Conservation (phyloP, 2,888 invertebrate species). For the Acronicta psi region DNA sequence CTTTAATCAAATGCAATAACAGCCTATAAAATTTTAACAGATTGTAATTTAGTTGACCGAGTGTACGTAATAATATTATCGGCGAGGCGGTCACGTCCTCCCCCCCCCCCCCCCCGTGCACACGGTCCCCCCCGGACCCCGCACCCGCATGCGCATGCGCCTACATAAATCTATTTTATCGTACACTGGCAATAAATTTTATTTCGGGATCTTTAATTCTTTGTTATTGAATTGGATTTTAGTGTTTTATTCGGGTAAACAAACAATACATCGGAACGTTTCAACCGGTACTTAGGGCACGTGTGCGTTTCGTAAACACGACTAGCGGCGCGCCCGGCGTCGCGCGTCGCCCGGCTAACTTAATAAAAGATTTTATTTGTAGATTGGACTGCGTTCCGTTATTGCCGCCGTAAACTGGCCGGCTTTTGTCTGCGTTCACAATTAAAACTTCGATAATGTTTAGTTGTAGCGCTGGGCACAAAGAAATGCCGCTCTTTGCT, state of each 20-base stretch:
- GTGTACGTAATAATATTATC: slow-evolving; percentile 82
- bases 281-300: slow-evolving; percentile 84
- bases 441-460: slow-evolving; percentile 86
- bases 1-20: slow-evolving; percentile 63
- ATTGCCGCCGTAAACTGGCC: slow-evolving; percentile 76
- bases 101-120: slow-evolving; percentile 47
- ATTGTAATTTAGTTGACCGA: slow-evolving; percentile 72
- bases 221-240: slow-evolving; percentile 89
- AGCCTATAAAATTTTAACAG: slow-evolving; percentile 62
- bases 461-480: slow-evolving; percentile 78
- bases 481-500: slow-evolving; percentile 85
- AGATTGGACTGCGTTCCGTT: slow-evolving; percentile 75
- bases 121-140: slow-evolving; percentile 50
- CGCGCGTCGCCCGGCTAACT: slow-evolving; percentile 77
- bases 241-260: slow-evolving; percentile 89
- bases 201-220: slow-evolving; percentile 89
- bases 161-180: slow-evolving; percentile 89
- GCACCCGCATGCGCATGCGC: slow-evolving; percentile 69
- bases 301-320: slow-evolving; percentile 81
- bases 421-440: slow-evolving; percentile 85
- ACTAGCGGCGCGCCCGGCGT: slow-evolving; percentile 74
- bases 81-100: slow-evolving; percentile 68
- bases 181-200: slow-evolving; percentile 88
- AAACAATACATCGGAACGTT: slow-evolving; percentile 86
- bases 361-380: slow-evolving; percentile 86